A percentile compares a stretch with the other conserved stretches of the same genome.
These are phyloP conservation scores for Dufourea novaeangliae DNA, from an alignment of 1,140 invertebrate species.

Conservation along the genomic window DNA sequence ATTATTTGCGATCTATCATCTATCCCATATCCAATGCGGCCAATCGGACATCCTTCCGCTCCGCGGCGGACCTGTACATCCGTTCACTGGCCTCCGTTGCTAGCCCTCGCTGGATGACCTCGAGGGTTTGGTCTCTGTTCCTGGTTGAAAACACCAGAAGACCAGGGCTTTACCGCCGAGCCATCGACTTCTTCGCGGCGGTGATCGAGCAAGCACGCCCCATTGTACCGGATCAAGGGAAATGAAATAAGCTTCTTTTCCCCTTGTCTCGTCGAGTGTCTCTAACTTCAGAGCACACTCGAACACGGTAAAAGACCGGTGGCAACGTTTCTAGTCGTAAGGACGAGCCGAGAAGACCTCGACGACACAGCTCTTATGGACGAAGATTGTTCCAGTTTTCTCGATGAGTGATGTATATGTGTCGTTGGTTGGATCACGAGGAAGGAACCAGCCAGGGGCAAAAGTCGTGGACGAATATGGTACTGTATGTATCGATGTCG, in stretches of 20 bases:
- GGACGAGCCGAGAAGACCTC: not conserved
- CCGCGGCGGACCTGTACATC: constrained; percentile 41
- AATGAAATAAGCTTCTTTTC: not conserved
- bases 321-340: constrained; percentile 21
- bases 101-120: not conserved
- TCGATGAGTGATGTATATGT: not conserved
- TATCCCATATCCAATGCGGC: constrained; percentile 61
- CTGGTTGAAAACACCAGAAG: no score
- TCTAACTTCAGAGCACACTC: not conserved
- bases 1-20: constrained; percentile 57
- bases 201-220: not conserved
- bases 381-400: constrained; percentile 21
- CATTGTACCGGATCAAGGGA: not conserved
- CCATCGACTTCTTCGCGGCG: not conserved
- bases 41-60: constrained; percentile 40
- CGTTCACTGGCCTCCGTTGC: constrained; percentile 12
- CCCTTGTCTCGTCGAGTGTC: not conserved
- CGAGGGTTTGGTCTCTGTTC: no score
- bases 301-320: not conserved
- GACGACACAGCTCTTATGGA: not conserved
- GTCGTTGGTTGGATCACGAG: not conserved
- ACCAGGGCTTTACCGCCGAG: constrained; percentile 7
- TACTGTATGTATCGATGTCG: not conserved
- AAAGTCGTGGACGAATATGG: not conserved
- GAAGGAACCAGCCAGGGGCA: no score